Evolutionary conservation across 92 coral and sea anemone genomes (phyloP), one percentile per base, ranked within the genome.

Genomic region (Hydrozoanthus gracilis): DNA sequence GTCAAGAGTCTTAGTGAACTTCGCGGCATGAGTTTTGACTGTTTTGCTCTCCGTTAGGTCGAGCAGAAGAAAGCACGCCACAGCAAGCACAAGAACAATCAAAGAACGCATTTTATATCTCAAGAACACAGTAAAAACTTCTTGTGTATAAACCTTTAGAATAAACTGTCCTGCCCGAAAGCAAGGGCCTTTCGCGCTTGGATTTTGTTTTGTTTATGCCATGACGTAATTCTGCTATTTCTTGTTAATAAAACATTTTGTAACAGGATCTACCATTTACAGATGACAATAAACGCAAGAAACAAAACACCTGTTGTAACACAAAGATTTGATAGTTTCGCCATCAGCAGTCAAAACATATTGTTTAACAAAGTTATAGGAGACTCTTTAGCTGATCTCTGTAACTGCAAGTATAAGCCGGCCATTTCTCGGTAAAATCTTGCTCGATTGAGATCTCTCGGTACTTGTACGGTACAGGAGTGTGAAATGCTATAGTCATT

Each of bases 181-280:
- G 74, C 58, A 65, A 18, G 27, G 66, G 64, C 27, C 60, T 27
- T 11, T n/a, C 73, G 35, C 73, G 18, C 58, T 64, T 64, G 51
- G 49, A 48, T 65, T 65, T 27, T 20, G 20, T 20, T 62, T 46
- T 5, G 61, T 46, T 27, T 18, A 47, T 45, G 17, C 62, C 72
- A 80, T 80, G 85, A 80, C 85, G 85, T 80, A 80, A 80, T 80
- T 62, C 11, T 17, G 10, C 18, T 11, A 60, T 27, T 58, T 39
- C 70, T 44, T 78, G 60, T 78, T 35, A 78, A 78, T 78, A 61
- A 78, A 78, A 45, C 72, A 78, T 78, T 60, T 60, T 60, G 71
- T 44, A 27, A 27, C 39, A 27, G 39, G 39, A 27, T 27, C 2
- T 27, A 27, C 39, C 2, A 27, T 27, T 27, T 27, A 27, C 39